Conservation (phyloP, 1,140 invertebrate genomes). For the Rhagoletis zephyria region DNA sequence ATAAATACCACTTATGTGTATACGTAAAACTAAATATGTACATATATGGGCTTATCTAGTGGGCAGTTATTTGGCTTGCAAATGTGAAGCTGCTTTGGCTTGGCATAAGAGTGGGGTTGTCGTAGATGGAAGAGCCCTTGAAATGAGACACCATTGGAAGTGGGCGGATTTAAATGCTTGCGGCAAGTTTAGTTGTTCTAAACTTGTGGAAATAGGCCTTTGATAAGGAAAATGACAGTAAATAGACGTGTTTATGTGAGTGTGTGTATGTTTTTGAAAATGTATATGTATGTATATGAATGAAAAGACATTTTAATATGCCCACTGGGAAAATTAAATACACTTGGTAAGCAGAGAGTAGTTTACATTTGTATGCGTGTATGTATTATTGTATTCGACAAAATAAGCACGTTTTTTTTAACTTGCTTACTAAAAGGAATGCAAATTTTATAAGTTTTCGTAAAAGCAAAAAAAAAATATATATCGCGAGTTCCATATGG, state of each 20-base stretch:
- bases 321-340: neutral
- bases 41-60: neutral
- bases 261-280: neutral
- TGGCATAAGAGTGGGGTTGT: no score
- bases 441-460: no score
- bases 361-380: no score
- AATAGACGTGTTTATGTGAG: neutral
- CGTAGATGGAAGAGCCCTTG: neutral
- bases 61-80: neutral
- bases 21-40: neutral
- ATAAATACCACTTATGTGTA: no score
- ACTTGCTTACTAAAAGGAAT: no score
- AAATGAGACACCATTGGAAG: neutral
- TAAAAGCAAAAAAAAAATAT: no score
- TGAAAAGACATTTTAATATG: neutral
- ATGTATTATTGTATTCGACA: no score
- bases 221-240: neutral
- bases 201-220: slow-evolving; percentile 10
- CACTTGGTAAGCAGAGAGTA: neutral
- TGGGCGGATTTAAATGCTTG: slow-evolving; percentile 7
- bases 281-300: neutral
- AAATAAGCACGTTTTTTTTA: no score
- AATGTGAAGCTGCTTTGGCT: no score
- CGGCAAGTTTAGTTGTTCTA: neutral
- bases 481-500: no score